A percentile compares a stretch with the other conserved stretches of the same genome.
These are phyloP conservation scores for Troides oblongomaculatus DNA, from an alignment of 2,888 invertebrate species.

Conservation along the genomic window DNA sequence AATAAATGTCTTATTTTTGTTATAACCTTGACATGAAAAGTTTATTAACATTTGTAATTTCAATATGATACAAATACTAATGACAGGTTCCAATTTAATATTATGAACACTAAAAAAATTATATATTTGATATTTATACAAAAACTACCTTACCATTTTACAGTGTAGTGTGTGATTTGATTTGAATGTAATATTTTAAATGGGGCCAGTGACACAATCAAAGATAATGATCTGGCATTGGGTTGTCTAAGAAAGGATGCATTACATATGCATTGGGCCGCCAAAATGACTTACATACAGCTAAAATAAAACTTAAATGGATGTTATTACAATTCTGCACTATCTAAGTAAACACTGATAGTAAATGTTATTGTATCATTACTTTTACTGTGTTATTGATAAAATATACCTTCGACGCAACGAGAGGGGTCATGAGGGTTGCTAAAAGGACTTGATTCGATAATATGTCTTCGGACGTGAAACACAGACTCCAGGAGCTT, in stretches of 20 bases:
- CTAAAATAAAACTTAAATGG: slow-evolving; percentile 38
- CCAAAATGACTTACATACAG: slow-evolving; percentile 35
- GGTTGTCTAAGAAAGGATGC: slow-evolving; percentile 34
- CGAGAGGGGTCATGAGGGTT: slow-evolving; percentile 71
- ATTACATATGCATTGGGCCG: slow-evolving; percentile 33
- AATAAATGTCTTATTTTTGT: background rate
- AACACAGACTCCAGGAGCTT: slow-evolving; percentile 66
- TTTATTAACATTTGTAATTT: background rate
- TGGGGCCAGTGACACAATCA: slow-evolving; percentile 39
- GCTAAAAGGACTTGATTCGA: slow-evolving; percentile 60
- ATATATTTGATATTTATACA: background rate
- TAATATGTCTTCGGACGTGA: slow-evolving; percentile 66
- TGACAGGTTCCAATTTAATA: background rate
- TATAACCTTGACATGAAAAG: slow-evolving; percentile 1
- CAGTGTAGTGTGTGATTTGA: slow-evolving; percentile 15
- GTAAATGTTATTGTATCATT: slow-evolving; percentile 57
- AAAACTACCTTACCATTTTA: slow-evolving; percentile 8
- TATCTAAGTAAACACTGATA: slow-evolving; percentile 68
- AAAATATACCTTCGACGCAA: slow-evolving; percentile 65
- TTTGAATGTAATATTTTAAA: slow-evolving; percentile 29
- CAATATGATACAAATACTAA: background rate
- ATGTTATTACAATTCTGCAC: slow-evolving; percentile 44
- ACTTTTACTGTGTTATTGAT: slow-evolving; percentile 42
- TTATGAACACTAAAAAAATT: background rate
- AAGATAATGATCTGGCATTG: slow-evolving; percentile 40